phyloP scores from a whole-genome alignment of 2,888 invertebrate genomes.

The Laspeyria flexula region DNA sequence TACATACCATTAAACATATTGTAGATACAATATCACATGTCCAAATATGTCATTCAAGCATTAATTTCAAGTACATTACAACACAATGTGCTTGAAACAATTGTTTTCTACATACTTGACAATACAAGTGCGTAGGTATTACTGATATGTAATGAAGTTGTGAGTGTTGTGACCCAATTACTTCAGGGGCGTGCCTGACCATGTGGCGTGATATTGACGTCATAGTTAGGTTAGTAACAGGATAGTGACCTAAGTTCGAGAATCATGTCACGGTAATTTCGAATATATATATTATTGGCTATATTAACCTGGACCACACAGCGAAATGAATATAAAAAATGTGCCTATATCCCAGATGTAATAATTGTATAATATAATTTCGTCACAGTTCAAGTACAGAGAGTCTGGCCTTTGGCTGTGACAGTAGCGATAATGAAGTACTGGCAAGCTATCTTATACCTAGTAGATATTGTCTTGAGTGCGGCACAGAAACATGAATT shows the following conservation, averaged over 20 bases:
- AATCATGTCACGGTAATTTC: too few species aligned
- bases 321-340: too few species aligned
- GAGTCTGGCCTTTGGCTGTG: slow-evolving; percentile 15
- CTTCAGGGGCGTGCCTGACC: slow-evolving; percentile 18
- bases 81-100: slow-evolving; percentile 11
- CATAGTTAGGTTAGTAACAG: not conserved
- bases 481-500: slow-evolving; percentile 1
- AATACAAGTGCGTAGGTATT: slow-evolving; percentile 6
- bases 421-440: slow-evolving; percentile 8
- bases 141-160: slow-evolving; percentile 8
- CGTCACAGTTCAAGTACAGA: slow-evolving; percentile 15
- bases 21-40: too few species aligned
- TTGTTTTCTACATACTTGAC: slow-evolving; percentile 3
- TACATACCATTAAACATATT: too few species aligned
- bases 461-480: slow-evolving; percentile 7
- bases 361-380: slow-evolving; percentile 8
- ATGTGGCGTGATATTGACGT: slow-evolving; percentile 1
- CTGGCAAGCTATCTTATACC: not conserved
- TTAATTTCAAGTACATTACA: not conserved
- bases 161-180: slow-evolving; percentile 20
- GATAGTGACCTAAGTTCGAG: too few species aligned
- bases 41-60: too few species aligned
- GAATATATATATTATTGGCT: too few species aligned
- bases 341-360: too few species aligned
- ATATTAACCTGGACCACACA: too few species aligned